Evolutionary conservation across 2,888 invertebrate species (phyloP), one percentile per base, ranked within the genome.

Genomic region (Agrotis clavis): DNA sequence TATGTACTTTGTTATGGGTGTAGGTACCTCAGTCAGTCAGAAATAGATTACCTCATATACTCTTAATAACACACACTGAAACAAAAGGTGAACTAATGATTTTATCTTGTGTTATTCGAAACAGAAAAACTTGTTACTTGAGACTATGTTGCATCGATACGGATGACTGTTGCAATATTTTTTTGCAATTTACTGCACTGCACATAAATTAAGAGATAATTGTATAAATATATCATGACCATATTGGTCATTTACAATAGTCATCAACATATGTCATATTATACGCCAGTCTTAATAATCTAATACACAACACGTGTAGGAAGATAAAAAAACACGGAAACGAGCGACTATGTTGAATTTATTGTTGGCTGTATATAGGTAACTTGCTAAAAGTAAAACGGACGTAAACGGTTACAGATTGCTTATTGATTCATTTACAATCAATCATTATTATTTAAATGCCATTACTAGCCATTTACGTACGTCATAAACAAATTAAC

Each of bases 271-370:
- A 41, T 41, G 41, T 79, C 69, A 69, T 51, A 71, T 60, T 75
- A 77, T 77, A 66, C 69, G 60, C 61, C 64, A 73, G 76, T 83
- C 74, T 84, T 84, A 84, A 82, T 85, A 84, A 86, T 83, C 67
- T 67, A 75, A 54, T 65, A 75, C 45, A 74, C 41, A 76, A 82
- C 86, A 86, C 87, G 87, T 87, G 87, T 87, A 85, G 59, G 67
- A 72, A 61, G 83, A 74, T 79, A 81, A 74, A 81, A 74, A 77
- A 82, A 82, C 77, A 79, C 83, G 85, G 86, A 86, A 87, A 83
- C 76, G 41, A 61, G 59, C 61, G 76, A 78, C 81, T 79, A 68
- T 78, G 80, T 79, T 63, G 66, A 76, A 79, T n/a, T n/a, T n/a
- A n/a, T 74, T 77, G 71, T 77, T 78, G 30, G 18, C 45, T 64